Evolutionary conservation across 1,140 invertebrate species (phyloP), one percentile per base, ranked within the genome.

Genomic region (Sesamia nonagrioides): DNA sequence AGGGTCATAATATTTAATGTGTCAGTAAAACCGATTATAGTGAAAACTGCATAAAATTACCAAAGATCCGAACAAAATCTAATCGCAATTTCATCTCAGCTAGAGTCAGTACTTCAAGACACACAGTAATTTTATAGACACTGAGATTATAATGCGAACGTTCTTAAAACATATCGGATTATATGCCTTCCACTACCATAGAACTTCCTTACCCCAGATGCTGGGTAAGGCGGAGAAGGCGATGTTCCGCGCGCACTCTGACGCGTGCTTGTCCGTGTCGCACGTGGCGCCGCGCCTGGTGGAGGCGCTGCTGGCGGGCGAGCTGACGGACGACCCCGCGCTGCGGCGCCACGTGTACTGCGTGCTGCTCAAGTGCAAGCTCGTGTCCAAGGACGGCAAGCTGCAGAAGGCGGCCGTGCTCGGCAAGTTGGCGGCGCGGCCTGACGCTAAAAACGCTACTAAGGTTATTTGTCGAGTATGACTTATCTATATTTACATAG

Each of bases 211-310:
- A n/a, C n/a, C n/a, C n/a, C 54, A 93, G 89, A 60, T 81, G 15
- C 58, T 92, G 7, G 89, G 91, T 37, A 94, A 93, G 72, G 90
- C 89, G 60, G 90, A 92, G 58, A 85, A 85, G 68, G 90, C 92
- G 45, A 92, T 94, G 91, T 92, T 94, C 82, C 92, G 88, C 13
- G 85, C 89, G 18, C 93, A 94, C 76, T 92, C 91, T 1, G 89
- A 88, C 6, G 89, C 89, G 0, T 94, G 92, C 77, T 77, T 89
- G 37, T 33, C 85, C 15, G 75, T 85, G 61, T 91, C 92, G 27
- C 79, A 78, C 4, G 89, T 82, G 11, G 84, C 87, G 3, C 82
- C 77, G n/a, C 63, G 66, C n/a, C 75, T 82, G 13, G 80, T 92
- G 40, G 87, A 88, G 6, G 45, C 78, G 0, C 80, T 92, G 79